phyloP scores from a whole-genome alignment of 2,113 vertebrate species.

The Halcyon senegalensis region DNA sequence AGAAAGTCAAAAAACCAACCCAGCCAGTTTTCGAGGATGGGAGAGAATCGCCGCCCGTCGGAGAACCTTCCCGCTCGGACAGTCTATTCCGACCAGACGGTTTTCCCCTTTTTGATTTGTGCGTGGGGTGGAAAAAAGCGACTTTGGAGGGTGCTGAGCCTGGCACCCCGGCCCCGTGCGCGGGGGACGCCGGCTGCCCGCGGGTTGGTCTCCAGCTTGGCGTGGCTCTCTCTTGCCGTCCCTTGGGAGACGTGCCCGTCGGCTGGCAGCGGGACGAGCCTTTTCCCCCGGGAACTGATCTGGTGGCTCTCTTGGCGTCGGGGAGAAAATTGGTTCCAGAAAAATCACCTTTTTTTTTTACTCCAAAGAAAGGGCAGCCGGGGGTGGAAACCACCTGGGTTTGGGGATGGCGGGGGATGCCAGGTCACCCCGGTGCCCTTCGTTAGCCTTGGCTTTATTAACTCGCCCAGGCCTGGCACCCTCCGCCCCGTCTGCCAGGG shows the following conservation, averaged over 20 bases:
- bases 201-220: neutral
- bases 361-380: neutral
- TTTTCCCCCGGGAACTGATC: neutral
- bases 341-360: neutral
- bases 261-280: neutral
- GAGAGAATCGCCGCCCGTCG: neutral
- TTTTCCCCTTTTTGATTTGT: neutral
- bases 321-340: neutral
- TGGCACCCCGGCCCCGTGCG: neutral
- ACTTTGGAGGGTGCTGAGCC: neutral
- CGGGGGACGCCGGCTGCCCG: neutral
- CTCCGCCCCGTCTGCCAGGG: rapidly evolving
- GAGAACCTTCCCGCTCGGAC: neutral
- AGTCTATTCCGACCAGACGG: rapidly evolving
- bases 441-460: rapidly evolving
- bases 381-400: neutral
- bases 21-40: neutral
- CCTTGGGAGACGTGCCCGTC: neutral
- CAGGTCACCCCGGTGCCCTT: neutral
- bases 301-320: rapidly evolving
- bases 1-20: too few relatives aligned
- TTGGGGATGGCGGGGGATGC: neutral
- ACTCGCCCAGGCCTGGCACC: neutral
- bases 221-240: neutral
- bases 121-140: neutral